Evolutionary conservation across 2,113 vertebrate genomes (phyloP), one percentile per base, ranked within the genome.

Genomic region (Onychostruthus taczanowskii): DNA sequence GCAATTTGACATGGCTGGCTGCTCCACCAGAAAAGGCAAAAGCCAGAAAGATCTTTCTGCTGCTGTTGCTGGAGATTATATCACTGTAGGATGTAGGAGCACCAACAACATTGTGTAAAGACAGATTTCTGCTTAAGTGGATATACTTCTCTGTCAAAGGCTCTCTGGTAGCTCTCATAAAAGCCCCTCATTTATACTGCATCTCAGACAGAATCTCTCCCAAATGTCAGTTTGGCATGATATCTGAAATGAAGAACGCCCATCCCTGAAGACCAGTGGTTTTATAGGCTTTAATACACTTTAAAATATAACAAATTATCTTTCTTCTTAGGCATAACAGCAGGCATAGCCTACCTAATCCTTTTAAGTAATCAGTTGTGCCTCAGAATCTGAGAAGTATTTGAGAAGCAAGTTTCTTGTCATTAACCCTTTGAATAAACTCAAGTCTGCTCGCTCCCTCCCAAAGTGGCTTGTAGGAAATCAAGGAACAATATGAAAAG

Each of bases 291-390:
- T 91, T 92, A 95, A 92, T 78, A 73, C 33, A 68, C 67, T 79
- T 87, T 72, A 76, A 93, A 94, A 94, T 87, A 85, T 24, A 90
- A 85, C 63, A 88, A 93, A 95, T 96, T 88, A 90, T 88, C 70
- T 87, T 95, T 94, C 78, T 80, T 93, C 56, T 80, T 93, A 64
- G 79, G 56, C 64, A 85, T 68, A 95, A 69, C 67, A 91, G 63
- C 55, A 93, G 75, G 47, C 44, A 80, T 7, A 75, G 62, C 39
- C 76, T 75, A 83, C 84, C n/a, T 89, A 91, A 93, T 75, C 80
- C 72, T 95, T 90, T 88, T 55, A 91, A 93, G 50, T 53, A 93
- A 75, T 43, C 68, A 47, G 16, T 12, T 75, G 47, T 75, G 49
- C 68, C 44, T 91, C 83, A 61, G 78, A 83, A 79, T 47, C 44